phyloP scores from a whole-genome alignment of 1,140 invertebrate genomes.

The Chymomyza costata region DNA sequence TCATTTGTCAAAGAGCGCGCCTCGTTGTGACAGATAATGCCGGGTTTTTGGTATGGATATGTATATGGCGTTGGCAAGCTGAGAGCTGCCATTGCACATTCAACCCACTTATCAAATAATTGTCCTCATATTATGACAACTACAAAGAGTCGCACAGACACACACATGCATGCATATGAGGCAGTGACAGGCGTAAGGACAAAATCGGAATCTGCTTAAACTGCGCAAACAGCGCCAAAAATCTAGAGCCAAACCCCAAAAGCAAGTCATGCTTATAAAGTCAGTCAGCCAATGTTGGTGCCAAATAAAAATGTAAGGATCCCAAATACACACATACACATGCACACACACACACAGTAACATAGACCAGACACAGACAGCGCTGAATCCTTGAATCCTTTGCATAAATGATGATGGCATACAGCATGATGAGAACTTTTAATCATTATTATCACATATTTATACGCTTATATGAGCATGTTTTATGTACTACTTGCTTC shows the following conservation, averaged over 20 bases:
- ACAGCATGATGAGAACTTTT: slow-evolving; percentile 72
- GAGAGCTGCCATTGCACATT: slow-evolving; percentile 34
- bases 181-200: slow-evolving; percentile 12
- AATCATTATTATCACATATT: slow-evolving; percentile 76
- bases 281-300: slow-evolving; percentile 39
- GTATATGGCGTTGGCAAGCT: slow-evolving; percentile 1
- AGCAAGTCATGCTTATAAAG: slow-evolving; percentile 15
- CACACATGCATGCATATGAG: slow-evolving; percentile 18
- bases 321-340: slow-evolving; percentile 29
- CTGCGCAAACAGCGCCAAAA: too few relatives aligned
- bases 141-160: slow-evolving; percentile 28
- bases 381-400: slow-evolving; percentile 52
- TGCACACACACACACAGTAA: slow-evolving; percentile 4
- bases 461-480: slow-evolving; percentile 75
- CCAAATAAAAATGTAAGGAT: slow-evolving; percentile 68
- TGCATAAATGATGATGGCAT: slow-evolving; percentile 73
- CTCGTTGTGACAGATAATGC: slow-evolving; percentile 29
- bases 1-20: slow-evolving; percentile 48
- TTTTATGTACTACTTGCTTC: slow-evolving; percentile 69
- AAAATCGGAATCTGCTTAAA: slow-evolving; percentile 27
- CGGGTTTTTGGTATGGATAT: background rate
- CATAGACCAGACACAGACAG: slow-evolving; percentile 2
- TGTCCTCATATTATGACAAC: slow-evolving; percentile 63
- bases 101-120: slow-evolving; percentile 70
- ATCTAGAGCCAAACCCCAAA: slow-evolving; percentile 26